Percentiles rank a stretch among this genome's conserved stretches.
Conservation (phyloP, 1,140 invertebrate genomes). For the Spodoptera frugiperda region DNA sequence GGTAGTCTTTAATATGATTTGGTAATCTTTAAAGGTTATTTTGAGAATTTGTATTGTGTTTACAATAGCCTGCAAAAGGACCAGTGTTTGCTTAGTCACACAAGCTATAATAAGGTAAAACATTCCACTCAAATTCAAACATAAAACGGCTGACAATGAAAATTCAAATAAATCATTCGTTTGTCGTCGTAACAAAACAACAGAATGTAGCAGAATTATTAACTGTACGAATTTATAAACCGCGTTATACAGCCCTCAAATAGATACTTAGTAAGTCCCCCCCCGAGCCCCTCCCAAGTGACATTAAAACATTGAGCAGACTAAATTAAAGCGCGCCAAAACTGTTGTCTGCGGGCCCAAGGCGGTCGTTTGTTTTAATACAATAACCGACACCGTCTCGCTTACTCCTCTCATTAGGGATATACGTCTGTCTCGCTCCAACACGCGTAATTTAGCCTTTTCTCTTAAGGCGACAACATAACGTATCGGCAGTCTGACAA, state of each 20-base stretch:
- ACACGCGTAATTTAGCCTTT: conserved; percentile 70
- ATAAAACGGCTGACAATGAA: conserved; percentile 30
- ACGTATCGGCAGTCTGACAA: conserved; percentile 63
- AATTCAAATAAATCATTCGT: conserved; percentile 56
- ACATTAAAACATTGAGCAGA: conserved; percentile 83
- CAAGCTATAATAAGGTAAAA: background rate
- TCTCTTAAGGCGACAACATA: conserved; percentile 76
- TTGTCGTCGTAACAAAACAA: conserved; percentile 61
- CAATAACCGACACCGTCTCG: conserved; percentile 77
- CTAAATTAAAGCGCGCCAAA: conserved; percentile 85
- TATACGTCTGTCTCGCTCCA: conserved; percentile 63
- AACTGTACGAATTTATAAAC: conserved; percentile 83
- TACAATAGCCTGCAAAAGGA: too few relatives aligned
- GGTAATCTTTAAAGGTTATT: too few relatives aligned
- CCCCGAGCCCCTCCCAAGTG: conserved; percentile 62
- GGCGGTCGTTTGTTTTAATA: conserved; percentile 85
- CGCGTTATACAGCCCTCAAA: conserved; percentile 80
- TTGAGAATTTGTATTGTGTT: too few relatives aligned
- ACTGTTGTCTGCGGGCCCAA: conserved; percentile 81
- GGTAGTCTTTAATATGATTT: too few relatives aligned
- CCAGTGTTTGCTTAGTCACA: background rate
- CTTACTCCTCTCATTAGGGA: conserved; percentile 66
- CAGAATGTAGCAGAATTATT: conserved; percentile 76
- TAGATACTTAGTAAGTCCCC: conserved; percentile 81
- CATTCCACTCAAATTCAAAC: background rate